Percentiles rank a stretch among this genome's conserved stretches.
Conservation (phyloP, 2,113 vertebrate genomes). For the Fregetta grallaria region DNA sequence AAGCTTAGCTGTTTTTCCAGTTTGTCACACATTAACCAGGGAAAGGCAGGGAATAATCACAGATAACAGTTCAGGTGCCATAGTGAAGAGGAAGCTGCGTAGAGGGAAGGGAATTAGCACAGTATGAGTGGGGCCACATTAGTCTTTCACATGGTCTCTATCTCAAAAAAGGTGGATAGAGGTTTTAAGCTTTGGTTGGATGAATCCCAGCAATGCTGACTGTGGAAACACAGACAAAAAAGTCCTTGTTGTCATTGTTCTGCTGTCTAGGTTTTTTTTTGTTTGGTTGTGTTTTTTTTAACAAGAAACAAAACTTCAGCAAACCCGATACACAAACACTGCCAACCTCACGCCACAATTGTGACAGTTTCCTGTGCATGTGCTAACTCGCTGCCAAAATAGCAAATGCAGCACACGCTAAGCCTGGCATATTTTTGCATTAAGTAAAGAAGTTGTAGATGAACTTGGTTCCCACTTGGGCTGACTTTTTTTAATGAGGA, state of each 20-base stretch:
- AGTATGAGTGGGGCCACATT: not conserved
- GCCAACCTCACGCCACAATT: not conserved
- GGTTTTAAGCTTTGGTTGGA: not conserved
- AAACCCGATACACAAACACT: not conserved
- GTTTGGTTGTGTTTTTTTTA: not conserved
- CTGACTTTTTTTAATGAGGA: conserved; percentile 29
- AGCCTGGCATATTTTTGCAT: not conserved
- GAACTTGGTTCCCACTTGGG: conserved; percentile 6
- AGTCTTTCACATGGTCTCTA: not conserved
- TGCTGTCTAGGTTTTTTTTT: not conserved
- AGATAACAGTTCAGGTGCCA: rapidly evolving
- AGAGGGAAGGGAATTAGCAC: not conserved
- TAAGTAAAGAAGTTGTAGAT: conserved; percentile 1
- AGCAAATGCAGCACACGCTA: not conserved
- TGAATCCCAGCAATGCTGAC: not conserved
- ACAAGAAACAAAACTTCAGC: not conserved
- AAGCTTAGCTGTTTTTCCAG: not conserved
- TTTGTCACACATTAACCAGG: not conserved
- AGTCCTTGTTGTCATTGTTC: not conserved
- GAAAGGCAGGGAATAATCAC: not conserved
- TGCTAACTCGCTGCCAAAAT: not conserved
- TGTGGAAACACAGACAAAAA: not conserved
- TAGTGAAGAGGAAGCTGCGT: not conserved
- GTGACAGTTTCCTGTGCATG: not conserved
- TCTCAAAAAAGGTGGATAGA: not conserved